Evolutionary conservation across 2,113 vertebrate genomes (phyloP).

Genomic region (Zootoca vivipara): DNA sequence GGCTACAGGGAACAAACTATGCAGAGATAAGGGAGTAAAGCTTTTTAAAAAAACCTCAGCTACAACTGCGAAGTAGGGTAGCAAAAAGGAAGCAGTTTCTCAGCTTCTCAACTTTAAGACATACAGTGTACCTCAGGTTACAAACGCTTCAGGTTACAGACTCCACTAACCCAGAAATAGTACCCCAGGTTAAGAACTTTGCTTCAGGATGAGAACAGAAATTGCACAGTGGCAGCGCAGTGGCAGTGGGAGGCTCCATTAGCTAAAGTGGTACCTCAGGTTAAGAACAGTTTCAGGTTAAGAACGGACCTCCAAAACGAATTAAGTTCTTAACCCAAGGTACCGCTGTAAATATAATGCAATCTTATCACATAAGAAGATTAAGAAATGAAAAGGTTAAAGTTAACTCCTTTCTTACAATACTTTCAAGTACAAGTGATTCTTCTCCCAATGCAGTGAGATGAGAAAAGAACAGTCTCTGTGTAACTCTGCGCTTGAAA

Average conservation of each 20-base stretch:
- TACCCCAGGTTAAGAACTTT: no score
- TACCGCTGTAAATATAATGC: neutral
- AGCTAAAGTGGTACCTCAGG: no score
- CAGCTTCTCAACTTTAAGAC: constrained; percentile 22
- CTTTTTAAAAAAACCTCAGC: neutral
- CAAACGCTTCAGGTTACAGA: no score
- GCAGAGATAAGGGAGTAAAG: constrained; percentile 30
- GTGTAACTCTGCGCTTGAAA: neutral
- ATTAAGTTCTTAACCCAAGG: no score
- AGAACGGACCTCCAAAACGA: no score
- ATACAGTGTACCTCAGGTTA: no score
- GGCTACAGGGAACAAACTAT: constrained; percentile 12
- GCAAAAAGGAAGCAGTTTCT: constrained; percentile 51
- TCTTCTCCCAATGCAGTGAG: neutral
- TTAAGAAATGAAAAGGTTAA: constrained; percentile 7
- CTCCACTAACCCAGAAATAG: no score
- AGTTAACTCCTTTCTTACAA: fast-evolving
- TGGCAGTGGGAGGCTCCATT: no score
- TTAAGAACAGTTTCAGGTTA: no score
- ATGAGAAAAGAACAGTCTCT: neutral
- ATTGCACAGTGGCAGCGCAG: no score
- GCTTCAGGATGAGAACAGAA: no score
- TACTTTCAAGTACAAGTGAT: fast-evolving
- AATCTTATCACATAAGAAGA: fast-evolving
- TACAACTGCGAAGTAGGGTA: constrained; percentile 55